A percentile compares a stretch with the other conserved stretches of the same genome.
phyloP scores from a whole-genome alignment of 2,888 invertebrate species.

The Notodonta ziczac region DNA sequence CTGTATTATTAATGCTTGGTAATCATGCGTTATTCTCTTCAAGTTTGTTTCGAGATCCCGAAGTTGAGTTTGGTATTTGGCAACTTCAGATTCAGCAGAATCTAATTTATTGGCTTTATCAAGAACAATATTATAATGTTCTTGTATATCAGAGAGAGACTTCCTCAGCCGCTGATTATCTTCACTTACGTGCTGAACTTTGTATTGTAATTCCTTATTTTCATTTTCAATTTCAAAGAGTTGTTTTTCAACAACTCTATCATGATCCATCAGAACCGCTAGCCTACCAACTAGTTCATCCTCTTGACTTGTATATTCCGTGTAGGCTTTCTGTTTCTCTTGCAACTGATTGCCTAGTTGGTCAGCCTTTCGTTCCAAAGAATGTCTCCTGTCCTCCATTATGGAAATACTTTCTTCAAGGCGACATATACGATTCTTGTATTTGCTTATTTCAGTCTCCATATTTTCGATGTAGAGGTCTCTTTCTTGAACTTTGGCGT shows the following conservation, averaged over 20 bases:
- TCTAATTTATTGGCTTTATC: conserved; percentile 67
- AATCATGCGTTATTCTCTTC: conserved; percentile 64
- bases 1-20: conserved; percentile 67
- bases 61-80: conserved; percentile 65
- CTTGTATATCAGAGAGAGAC: conserved; percentile 70
- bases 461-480: conserved; percentile 90
- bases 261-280: conserved; percentile 85
- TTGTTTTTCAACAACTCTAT: conserved; percentile 86
- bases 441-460: conserved; percentile 87
- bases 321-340: conserved; percentile 83
- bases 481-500: conserved; percentile 90
- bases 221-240: conserved; percentile 85
- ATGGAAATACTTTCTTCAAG: conserved; percentile 87
- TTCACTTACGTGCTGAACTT: conserved; percentile 78
- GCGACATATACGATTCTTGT: conserved; percentile 86
- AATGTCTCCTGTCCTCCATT: conserved; percentile 85
- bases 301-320: conserved; percentile 86
- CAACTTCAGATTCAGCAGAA: conserved; percentile 56
- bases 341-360: conserved; percentile 85
- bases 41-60: conserved; percentile 72
- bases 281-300: conserved; percentile 86
- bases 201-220: conserved; percentile 81
- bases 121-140: conserved; percentile 62
- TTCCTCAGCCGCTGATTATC: conserved; percentile 80
- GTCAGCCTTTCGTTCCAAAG: conserved; percentile 86